phyloP scores from a whole-genome alignment of 2,113 vertebrate genomes.

The Thomomys bottae region DNA sequence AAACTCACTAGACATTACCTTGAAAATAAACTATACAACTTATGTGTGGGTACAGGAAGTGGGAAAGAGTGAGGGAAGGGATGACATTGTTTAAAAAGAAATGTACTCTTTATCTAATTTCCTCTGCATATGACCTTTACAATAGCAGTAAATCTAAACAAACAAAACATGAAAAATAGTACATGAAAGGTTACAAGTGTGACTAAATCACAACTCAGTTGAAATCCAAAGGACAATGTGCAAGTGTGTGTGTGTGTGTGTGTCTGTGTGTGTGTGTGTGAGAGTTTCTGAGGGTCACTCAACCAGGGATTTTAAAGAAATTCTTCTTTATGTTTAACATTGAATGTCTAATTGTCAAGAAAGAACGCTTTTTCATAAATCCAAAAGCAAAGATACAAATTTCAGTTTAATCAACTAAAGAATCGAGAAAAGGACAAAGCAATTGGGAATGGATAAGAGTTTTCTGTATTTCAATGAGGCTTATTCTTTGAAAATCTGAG shows the following conservation, averaged over 20 bases:
- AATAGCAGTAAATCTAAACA: too few species aligned
- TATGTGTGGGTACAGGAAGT: too few species aligned
- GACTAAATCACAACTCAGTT: not conserved
- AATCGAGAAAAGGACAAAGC: not conserved
- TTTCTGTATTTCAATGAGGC: not conserved
- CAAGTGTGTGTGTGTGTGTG: too few species aligned
- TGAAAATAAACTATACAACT: too few species aligned
- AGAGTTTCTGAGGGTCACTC: not conserved
- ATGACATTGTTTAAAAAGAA: too few species aligned
- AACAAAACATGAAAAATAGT: not conserved
- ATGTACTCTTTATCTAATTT: too few species aligned
- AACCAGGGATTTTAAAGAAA: not conserved
- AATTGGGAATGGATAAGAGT: not conserved
- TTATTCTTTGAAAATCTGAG: not conserved
- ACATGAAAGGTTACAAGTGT: slow-evolving; percentile 6
- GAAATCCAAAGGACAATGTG: not conserved
- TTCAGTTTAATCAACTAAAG: not conserved
- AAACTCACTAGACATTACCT: too few species aligned
- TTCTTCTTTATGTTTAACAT: not conserved
- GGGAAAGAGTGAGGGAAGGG: too few species aligned
- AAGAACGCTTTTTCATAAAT: not conserved
- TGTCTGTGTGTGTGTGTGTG: not conserved
- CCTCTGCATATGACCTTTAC: too few species aligned
- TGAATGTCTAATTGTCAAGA: not conserved
- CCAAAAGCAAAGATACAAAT: not conserved